Evolutionary conservation across 2,888 invertebrate species (phyloP).

Genomic region (Meloe dianella): DNA sequence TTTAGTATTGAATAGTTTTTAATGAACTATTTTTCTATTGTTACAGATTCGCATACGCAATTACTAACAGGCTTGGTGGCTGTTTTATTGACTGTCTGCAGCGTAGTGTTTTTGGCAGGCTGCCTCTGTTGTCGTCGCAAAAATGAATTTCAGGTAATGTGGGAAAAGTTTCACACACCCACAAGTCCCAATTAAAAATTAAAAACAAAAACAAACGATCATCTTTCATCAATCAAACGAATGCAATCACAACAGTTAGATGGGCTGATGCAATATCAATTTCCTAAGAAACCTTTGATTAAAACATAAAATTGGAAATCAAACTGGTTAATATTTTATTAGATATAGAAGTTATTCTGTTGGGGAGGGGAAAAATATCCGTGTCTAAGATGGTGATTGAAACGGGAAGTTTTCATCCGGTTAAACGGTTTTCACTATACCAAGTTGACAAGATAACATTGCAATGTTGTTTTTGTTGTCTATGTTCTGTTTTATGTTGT

Average conservation of each 20-base stretch:
- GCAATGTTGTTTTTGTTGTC: not conserved
- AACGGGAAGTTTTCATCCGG: constrained; percentile 41
- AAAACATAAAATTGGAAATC: not conserved
- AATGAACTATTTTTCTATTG: constrained; percentile 14
- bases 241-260: no score
- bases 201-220: not conserved
- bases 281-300: no score
- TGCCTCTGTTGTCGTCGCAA: constrained; percentile 59
- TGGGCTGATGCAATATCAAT: no score
- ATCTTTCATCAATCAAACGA: no score
- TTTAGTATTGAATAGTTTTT: not conserved
- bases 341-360: no score
- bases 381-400: constrained; percentile 17
- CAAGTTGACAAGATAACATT: constrained; percentile 12
- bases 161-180: not conserved
- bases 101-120: constrained; percentile 53
- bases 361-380: not conserved
- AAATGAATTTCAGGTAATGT: constrained; percentile 60
- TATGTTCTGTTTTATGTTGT: not conserved
- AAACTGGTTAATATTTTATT: not conserved
- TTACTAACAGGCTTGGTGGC: constrained; percentile 55
- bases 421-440: constrained; percentile 26
- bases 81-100: constrained; percentile 57
- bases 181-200: no score
- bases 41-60: constrained; percentile 54